These are phyloP conservation scores for Hypena proboscidalis DNA, from an alignment of 2,888 invertebrate genomes.

Conservation along the genomic window DNA sequence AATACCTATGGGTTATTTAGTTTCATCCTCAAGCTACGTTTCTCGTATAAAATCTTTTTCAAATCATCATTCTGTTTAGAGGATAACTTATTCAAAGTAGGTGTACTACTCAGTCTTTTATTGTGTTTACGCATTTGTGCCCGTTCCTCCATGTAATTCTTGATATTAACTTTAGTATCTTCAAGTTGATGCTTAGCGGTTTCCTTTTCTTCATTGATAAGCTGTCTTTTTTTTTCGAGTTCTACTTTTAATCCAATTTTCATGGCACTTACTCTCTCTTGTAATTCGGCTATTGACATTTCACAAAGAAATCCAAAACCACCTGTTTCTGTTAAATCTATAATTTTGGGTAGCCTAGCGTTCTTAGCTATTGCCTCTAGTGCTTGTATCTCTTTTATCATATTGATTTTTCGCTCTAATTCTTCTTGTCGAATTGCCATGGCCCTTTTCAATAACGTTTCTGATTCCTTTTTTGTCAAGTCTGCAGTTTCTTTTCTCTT, in stretches of 20 bases:
- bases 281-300: conserved; percentile 87
- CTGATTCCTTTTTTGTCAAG: conserved; percentile 62
- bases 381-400: conserved; percentile 82
- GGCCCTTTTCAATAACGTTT: conserved; percentile 60
- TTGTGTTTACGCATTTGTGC: conserved; percentile 56
- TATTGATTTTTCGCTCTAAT: conserved; percentile 72
- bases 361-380: conserved; percentile 79
- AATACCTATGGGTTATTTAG: conserved; percentile 20
- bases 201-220: conserved; percentile 73
- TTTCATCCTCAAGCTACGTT: conserved; percentile 65
- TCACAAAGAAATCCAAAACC: conserved; percentile 86
- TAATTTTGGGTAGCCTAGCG: conserved; percentile 78
- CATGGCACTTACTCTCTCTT: conserved; percentile 79
- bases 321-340: conserved; percentile 85
- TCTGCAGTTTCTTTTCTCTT: conserved; percentile 68
- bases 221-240: conserved; percentile 73
- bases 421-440: conserved; percentile 79
- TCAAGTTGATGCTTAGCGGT: conserved; percentile 77
- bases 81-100: conserved; percentile 37
- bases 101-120: conserved; percentile 47
- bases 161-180: conserved; percentile 73
- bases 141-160: conserved; percentile 65
- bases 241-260: conserved; percentile 83
- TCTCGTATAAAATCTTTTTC: conserved; percentile 78
- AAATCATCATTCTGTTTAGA: conserved; percentile 77